A percentile compares a stretch with the other conserved stretches of the same genome.
These are phyloP conservation scores for Macquaria australasica DNA, from an alignment of 2,113 vertebrate genomes.

Conservation along the genomic window DNA sequence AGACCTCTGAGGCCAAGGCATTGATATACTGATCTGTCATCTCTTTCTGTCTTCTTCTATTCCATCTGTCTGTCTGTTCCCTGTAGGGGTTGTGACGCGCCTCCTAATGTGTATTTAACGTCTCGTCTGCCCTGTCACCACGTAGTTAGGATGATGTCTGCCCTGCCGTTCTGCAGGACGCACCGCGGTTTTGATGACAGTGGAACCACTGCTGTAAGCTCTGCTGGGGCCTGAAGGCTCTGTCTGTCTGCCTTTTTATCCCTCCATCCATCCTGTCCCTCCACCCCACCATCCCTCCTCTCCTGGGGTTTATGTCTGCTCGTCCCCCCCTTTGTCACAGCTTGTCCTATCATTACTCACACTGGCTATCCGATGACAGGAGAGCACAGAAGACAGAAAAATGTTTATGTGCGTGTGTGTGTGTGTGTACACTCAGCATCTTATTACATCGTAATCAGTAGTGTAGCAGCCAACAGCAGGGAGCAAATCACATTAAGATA, in stretches of 20 bases:
- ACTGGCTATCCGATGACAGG: conserved; percentile 56
- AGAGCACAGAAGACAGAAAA: conserved; percentile 37
- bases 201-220: conserved; percentile 40
- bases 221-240: conserved; percentile 51
- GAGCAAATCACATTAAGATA: conserved; percentile 82
- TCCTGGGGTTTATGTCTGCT: conserved; percentile 60
- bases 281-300: conserved; percentile 54
- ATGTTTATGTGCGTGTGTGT: conserved; percentile 18
- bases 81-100: conserved; percentile 48
- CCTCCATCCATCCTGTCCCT: conserved; percentile 58
- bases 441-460: conserved; percentile 74
- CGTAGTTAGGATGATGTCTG: conserved; percentile 67
- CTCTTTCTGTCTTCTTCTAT: conserved; percentile 55
- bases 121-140: conserved; percentile 71
- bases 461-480: conserved; percentile 66
- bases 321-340: conserved; percentile 58
- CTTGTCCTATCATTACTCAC: conserved; percentile 71
- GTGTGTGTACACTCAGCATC: conserved; percentile 44
- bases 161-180: conserved; percentile 53
- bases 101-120: conserved; percentile 75
- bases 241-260: conserved; percentile 72
- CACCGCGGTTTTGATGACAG: conserved; percentile 67
- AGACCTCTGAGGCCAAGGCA: conserved; percentile 38
- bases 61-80: conserved; percentile 52
- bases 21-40: conserved; percentile 75